These are phyloP conservation scores for Desmodus rotundus DNA, from an alignment of 2,113 vertebrate genomes.

Conservation along the genomic window DNA sequence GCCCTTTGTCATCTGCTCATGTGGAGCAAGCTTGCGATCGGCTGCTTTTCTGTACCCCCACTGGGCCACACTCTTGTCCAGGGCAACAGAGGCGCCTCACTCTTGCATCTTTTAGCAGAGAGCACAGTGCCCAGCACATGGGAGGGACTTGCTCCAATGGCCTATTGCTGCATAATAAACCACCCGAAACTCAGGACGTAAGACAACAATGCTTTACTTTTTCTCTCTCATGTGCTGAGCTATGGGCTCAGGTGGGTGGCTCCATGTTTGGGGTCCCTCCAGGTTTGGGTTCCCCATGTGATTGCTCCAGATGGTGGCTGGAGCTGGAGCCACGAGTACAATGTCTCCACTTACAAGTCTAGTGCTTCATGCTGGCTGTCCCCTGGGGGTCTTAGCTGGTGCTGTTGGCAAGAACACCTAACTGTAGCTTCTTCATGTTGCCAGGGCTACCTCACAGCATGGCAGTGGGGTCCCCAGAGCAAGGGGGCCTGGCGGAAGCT, in stretches of 20 bases:
- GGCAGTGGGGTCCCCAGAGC: background rate
- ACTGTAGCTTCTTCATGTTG: accelerated
- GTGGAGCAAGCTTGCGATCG: background rate
- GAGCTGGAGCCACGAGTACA: background rate
- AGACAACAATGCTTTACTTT: background rate
- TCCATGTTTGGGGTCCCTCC: background rate
- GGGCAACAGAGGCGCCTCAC: background rate
- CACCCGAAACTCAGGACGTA: background rate
- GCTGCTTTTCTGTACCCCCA: background rate
- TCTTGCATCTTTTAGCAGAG: background rate
- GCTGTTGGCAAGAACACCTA: background rate
- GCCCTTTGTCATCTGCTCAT: background rate
- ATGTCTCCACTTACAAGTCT: background rate
- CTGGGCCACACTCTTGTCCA: background rate
- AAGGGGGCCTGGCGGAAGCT: background rate
- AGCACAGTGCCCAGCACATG: background rate
- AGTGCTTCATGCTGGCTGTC: background rate
- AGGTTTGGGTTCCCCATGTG: background rate
- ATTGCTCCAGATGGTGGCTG: background rate
- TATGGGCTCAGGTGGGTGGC: background rate
- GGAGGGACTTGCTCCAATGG: background rate
- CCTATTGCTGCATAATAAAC: background rate
- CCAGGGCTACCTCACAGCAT: background rate
- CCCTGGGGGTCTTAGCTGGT: background rate
- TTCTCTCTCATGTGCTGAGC: background rate